phyloP scores from a whole-genome alignment of 1,140 invertebrate genomes.

The Ptiloglossa arizonensis region DNA sequence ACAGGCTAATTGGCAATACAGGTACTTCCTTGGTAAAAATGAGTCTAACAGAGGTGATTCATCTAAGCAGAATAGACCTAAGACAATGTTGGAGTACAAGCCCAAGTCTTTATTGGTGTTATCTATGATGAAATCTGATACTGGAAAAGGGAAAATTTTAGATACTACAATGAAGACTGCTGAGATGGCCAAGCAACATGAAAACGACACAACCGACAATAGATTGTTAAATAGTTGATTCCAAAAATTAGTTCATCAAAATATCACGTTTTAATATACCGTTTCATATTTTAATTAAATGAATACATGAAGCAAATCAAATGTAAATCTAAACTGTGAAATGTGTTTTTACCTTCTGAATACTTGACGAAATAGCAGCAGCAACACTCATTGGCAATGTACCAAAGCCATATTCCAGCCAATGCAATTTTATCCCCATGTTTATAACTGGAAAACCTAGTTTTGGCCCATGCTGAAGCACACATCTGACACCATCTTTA shows the following conservation, averaged over 20 bases:
- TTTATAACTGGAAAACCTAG: slow-evolving; percentile 88
- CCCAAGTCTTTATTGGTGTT: slow-evolving; percentile 18
- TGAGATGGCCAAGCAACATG: background rate
- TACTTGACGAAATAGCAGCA: slow-evolving; percentile 89
- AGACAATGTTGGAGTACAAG: slow-evolving; percentile 21
- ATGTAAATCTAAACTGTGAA: background rate
- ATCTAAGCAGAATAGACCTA: background rate
- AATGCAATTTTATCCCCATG: slow-evolving; percentile 89
- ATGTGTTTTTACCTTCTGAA: slow-evolving; percentile 85
- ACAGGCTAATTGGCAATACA: slow-evolving; percentile 27
- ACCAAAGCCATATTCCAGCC: slow-evolving; percentile 86
- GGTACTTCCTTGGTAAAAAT: background rate
- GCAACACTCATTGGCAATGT: slow-evolving; percentile 91
- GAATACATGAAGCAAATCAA: no score
- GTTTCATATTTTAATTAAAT: background rate
- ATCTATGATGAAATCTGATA: background rate
- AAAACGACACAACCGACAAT: background rate
- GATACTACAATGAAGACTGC: background rate
- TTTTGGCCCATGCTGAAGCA: slow-evolving; percentile 88
- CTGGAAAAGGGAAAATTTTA: background rate
- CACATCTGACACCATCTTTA: slow-evolving; percentile 84
- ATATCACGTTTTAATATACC: background rate
- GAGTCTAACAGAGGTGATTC: background rate
- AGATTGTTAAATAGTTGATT: background rate
- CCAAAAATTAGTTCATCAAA: background rate